Base-by-base conservation (phyloP, 2,113 vertebrate genomes). In the Scortum barcoo region DNA sequence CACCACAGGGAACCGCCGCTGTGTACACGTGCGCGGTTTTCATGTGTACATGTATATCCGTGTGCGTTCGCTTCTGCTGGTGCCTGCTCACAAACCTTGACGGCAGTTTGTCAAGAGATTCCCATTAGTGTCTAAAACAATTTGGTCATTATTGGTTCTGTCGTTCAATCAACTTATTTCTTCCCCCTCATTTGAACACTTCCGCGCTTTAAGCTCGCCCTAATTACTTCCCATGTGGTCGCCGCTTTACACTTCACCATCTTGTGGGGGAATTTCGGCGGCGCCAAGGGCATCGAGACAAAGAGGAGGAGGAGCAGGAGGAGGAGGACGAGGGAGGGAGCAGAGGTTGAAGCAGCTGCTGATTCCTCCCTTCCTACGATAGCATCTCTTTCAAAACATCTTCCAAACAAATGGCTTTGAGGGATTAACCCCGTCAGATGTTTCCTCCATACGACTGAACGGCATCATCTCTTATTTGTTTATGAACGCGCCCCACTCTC, bases 171-270 rank as follows among this genome's bases (percentile, higher is more conserved):
- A 84, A 69, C 76, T 20, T 44, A 11, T 77, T 85, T 70, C 72
- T 79, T 79, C 51, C 68, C 67, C 46, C 68, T 83, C 76, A 38
- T 89, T 80, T 65, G 46, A 86, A 86, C 83, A 81, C 77, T 76
- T 80, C 63, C 36, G 22, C 1, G 61, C 86, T 89, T 84, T 78
- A 83, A 89, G 77, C 83, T 65, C 9, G 12, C 33, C 10, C 10
- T 93, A 93, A 94, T 93, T 85, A 90, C 91, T 66, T 91, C 90
- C 90, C 90, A 66, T 83, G 92, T 48, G 91, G 81, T 80, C 33
- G 66, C 1, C 40, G 75, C 67, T 78, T 78, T 74, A 66, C 83
- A 82, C 84, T 72, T 84, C 77, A 68, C 68, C 86, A 84, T 88
- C 81, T 82, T 86, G 85, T 73, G 72, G 78, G 76, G 78, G 86